These are phyloP conservation scores for Megastigmus dorsalis DNA, from an alignment of 2,888 invertebrate genomes.

Conservation along the genomic window DNA sequence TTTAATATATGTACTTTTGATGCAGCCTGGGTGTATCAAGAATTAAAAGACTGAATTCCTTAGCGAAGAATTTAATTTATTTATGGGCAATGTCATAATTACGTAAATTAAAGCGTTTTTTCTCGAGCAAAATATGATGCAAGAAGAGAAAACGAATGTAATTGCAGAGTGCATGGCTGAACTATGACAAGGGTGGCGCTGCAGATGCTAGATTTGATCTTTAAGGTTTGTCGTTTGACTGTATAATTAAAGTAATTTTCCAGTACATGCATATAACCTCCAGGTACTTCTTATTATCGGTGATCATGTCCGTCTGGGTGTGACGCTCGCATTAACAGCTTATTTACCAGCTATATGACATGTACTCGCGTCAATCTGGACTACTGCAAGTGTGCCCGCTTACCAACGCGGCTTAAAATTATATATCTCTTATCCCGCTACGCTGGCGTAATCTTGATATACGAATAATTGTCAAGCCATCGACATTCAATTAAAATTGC, in stretches of 20 bases:
- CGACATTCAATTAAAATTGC: slow-evolving; percentile 37
- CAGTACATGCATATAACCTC: not conserved
- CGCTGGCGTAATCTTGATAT: not conserved
- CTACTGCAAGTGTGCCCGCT: slow-evolving; percentile 49
- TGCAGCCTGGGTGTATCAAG: too few species aligned
- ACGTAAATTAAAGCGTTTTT: too few species aligned
- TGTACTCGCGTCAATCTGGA: slow-evolving; percentile 30
- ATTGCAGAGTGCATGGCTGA: not conserved
- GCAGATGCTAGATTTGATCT: slow-evolving; percentile 3
- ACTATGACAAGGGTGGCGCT: not conserved
- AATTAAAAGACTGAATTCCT: too few species aligned
- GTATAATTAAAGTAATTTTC: slow-evolving; percentile 20
- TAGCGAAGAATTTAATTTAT: too few species aligned
- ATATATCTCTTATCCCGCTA: not conserved
- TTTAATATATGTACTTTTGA: too few species aligned
- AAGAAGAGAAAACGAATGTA: not conserved
- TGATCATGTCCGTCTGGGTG: slow-evolving; percentile 50
- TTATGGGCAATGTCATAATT: too few species aligned
- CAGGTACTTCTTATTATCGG: slow-evolving; percentile 22
- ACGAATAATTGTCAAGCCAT: slow-evolving; percentile 31
- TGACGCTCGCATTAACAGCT: slow-evolving; percentile 59
- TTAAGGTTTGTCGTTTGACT: slow-evolving; percentile 1
- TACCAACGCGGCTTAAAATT: not conserved
- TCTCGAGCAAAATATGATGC: too few species aligned
- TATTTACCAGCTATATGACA: slow-evolving; percentile 56